Base-by-base conservation (phyloP, 1,140 invertebrate species). In the Tyrophagus putrescentiae region DNA sequence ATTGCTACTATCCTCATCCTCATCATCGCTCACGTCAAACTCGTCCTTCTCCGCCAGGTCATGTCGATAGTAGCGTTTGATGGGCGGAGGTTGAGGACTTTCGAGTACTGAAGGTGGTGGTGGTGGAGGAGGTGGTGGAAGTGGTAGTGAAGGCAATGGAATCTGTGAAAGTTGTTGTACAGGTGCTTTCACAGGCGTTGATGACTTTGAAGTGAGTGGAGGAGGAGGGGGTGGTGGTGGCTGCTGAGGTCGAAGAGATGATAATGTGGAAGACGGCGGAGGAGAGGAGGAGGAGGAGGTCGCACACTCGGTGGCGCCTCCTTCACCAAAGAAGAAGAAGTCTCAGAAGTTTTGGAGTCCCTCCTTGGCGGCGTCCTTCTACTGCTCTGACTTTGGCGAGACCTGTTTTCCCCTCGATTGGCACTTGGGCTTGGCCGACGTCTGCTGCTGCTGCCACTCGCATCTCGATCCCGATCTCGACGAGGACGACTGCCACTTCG, bases 11-110 rank as follows among this genome's bases (percentile, higher is more conserved):
- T 29, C 52, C 2, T 54, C 52, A 16, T 13, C 52, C 2, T 54
- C 52, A 16, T 13, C 3, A 32, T 54, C 2, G 25, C 28, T 27
- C 13, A 27, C 11, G 3, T 11, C 48, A 11, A 7, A 6, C 11
- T 53, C 50, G n/a, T 54, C 7, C 13, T 13, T 11, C n/a, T 57
- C 34, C 44, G 62, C 63, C 11, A 65, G 33, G 59, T 62, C 63
- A 42, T 63, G 64, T 3, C 64, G 62, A 60, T 65, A 65, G 59
- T 65, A 65, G 11, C 62, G 58, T 54, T 62, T 63, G 31, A 63
- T 18, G 36, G 64, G 64, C 60, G 64, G 64, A 34, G 60, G 53
- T 13, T 42, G n/a, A n/a, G n/a, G n/a, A n/a, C n/a, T n/a, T n/a
- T n/a, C n/a, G n/a, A n/a, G n/a, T n/a, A n/a, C n/a, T n/a, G n/a